These are phyloP conservation scores for Siniperca chuatsi DNA, from an alignment of 2,113 vertebrate species.

Conservation along the genomic window DNA sequence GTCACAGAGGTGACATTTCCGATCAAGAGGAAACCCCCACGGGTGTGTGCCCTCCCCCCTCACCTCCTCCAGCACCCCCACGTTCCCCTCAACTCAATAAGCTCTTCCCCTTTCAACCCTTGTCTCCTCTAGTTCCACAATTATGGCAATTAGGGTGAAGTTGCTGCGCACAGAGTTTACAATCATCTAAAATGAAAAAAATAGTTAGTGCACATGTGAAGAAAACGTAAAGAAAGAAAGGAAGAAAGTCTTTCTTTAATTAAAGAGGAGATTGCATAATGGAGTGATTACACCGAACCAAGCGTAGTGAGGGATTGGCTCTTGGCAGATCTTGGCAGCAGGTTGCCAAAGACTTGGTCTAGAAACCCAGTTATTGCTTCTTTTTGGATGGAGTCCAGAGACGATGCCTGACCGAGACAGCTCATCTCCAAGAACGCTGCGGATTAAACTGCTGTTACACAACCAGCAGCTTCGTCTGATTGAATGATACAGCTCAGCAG, in stretches of 20 bases:
- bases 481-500: neutral
- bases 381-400: slow-evolving; percentile 33
- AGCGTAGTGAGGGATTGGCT: slow-evolving; percentile 16
- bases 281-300: neutral
- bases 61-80: neutral
- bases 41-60: neutral
- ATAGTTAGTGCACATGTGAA: no score
- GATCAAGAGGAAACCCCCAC: neutral
- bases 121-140: neutral
- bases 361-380: slow-evolving; percentile 54
- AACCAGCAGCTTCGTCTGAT: slow-evolving; percentile 30
- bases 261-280: slow-evolving; percentile 21
- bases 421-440: slow-evolving; percentile 27
- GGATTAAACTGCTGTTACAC: slow-evolving; percentile 32
- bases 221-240: fast-evolving
- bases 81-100: fast-evolving
- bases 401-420: slow-evolving; percentile 12
- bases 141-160: neutral
- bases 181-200: neutral
- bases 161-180: neutral
- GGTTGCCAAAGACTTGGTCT: slow-evolving; percentile 33
- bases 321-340: slow-evolving; percentile 18
- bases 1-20: slow-evolving; percentile 8
- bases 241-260: neutral
- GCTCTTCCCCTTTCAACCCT: neutral